Base-by-base conservation (phyloP, 1,140 invertebrate species). In the Calosoma granatense region DNA sequence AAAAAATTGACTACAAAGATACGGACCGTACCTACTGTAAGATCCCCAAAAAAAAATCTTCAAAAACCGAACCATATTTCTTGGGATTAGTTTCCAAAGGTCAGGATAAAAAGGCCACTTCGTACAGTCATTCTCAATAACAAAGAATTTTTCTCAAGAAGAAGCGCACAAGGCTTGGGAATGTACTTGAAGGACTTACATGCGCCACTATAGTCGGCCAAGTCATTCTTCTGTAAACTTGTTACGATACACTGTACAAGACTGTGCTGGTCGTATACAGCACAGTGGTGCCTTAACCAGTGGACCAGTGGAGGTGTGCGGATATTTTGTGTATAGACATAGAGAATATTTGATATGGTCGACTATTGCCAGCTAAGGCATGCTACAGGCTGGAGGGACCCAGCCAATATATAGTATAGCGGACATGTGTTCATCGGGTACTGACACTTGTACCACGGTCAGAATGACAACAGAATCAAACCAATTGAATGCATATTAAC, bases 321-420 rank as follows among this genome's bases (percentile, higher is more conserved):
- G 30, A 51, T 56, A n/a, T 9, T 39, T 41, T 20, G 21, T 14
- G 17, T 20, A 17, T 17, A 12, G 9, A 12, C 17, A 3, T 47
- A 17, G 4, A 9, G 15, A n/a, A 53, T 51, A 19, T 36, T 22
- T 54, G 51, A 17, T n/a, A 15, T 59, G 57, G 47, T 19, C 57
- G 20, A 36, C 53, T 55, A 19, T 53, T 52, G 52, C 55, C 57
- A 59, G 55, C 60, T 61, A 59, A 58, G 60, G 57, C 60, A 61
- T 61, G 60, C 60, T 59, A 61, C 55, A 61, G 60, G 57, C 57
- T 47, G 56, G 58, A 61, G 58, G 60, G 56, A 59, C 60, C 60
- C 57, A 59, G 60, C 57, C 60, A 61, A 61, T 59, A 61, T 59
- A 56, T 59, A 59, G 55, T 47, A 47, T 56, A 61, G 57, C 47